Evolutionary conservation across 1,140 invertebrate genomes (phyloP), one percentile per base, ranked within the genome.

Genomic region (Asobara japonica): DNA sequence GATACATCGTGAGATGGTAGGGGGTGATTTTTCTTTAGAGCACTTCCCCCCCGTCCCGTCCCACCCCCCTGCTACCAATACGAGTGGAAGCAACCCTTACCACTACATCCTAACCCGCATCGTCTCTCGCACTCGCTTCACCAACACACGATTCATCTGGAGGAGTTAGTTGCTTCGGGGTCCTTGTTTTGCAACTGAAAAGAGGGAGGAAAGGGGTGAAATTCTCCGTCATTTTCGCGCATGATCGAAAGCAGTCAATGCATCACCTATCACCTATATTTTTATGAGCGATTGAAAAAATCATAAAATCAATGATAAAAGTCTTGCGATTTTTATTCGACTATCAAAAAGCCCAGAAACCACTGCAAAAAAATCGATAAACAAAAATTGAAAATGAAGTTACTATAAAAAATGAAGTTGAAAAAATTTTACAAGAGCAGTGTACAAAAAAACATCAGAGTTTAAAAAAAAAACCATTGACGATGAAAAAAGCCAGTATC

Each of bases 11-110:
- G 67, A 74, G 75, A 64, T 51, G 56, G 45, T 60, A 71, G 68
- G 66, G 66, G 68, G 56, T 65, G 70, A 85, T 85, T 85, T 86
- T 85, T 84, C 80, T 84, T 85, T 82, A 76, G 72, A 76, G 75
- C 78, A 82, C 82, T 16, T 16, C 41, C n/a, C 41, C 8, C 7
- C 41, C n/a, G 11, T 45, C 16, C 18, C 41, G n/a, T n/a, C n/a
- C n/a, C n/a, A n/a, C n/a, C n/a, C n/a, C n/a, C n/a, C n/a, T n/a
- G n/a, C n/a, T n/a, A 45, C 41, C 73, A 79, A 81, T 77, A 80
- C 81, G 65, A 69, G 69, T 76, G 71, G 33, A 69, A 75, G 62
- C 75, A 61, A 77, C 77, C 74, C 74, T 77, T 51, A 75, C 75
- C 69, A 73, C 51, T 66, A 75, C 76, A 51, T 45, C 25, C 30